These are phyloP conservation scores for Lydus trimaculatus DNA, from an alignment of 2,888 invertebrate species.

Conservation along the genomic window DNA sequence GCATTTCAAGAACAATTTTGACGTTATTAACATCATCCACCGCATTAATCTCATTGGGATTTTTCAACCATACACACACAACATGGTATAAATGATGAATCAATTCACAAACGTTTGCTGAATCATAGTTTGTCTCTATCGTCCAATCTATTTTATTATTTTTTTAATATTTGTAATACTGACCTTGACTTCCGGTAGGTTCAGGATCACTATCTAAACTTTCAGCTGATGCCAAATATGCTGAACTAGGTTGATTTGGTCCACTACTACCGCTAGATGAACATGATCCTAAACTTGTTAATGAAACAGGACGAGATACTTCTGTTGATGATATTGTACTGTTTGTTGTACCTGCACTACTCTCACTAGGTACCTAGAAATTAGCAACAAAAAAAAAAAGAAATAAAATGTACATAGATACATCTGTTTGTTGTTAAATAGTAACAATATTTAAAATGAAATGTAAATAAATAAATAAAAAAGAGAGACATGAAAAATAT, in stretches of 20 bases:
- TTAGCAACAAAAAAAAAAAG: too few species aligned
- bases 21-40: too few species aligned
- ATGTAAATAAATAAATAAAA: slow-evolving; percentile 18
- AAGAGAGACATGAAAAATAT: not conserved
- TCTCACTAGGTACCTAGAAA: slow-evolving; percentile 58
- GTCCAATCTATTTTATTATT: not conserved
- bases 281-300: slow-evolving; percentile 80
- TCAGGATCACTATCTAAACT: slow-evolving; percentile 82
- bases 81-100: not conserved
- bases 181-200: slow-evolving; percentile 61
- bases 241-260: slow-evolving; percentile 70
- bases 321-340: slow-evolving; percentile 63
- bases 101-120: not conserved
- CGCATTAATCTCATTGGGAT: not conserved
- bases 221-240: slow-evolving; percentile 87
- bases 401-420: too few species aligned
- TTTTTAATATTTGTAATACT: slow-evolving; percentile 28
- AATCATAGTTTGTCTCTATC: not conserved
- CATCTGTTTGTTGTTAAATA: not conserved
- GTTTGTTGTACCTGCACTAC: slow-evolving; percentile 63
- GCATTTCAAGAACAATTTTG: too few species aligned
- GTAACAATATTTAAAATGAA: slow-evolving; percentile 7
- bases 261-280: slow-evolving; percentile 71
- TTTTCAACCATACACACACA: not conserved
- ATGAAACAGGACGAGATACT: slow-evolving; percentile 73